Evolutionary conservation across 2,797 vertebrate species (phyloP).

Genomic region (Aplochiton taeniatus): DNA sequence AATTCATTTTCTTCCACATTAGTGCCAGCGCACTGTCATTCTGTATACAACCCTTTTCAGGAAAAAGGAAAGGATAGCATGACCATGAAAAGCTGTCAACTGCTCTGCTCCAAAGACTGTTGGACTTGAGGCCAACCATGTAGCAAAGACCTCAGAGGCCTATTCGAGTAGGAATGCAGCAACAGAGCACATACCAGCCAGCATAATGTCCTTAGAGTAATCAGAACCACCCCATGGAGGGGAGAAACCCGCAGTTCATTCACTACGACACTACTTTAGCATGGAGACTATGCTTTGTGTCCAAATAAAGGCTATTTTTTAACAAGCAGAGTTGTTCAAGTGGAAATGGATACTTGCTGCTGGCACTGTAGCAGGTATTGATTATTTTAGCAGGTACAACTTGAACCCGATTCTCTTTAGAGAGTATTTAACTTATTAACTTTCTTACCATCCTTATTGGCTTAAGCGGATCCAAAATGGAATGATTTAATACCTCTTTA

Average conservation of each 20-base stretch:
- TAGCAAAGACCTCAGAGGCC: slow-evolving; percentile 34
- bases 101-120: slow-evolving; percentile 26
- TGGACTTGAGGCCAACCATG: slow-evolving; percentile 49
- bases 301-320: slow-evolving; percentile 62
- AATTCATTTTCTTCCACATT: too few species aligned
- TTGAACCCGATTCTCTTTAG: slow-evolving; percentile 28
- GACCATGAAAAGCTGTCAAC: slow-evolving; percentile 44
- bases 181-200: slow-evolving; percentile 49
- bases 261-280: slow-evolving; percentile 38
- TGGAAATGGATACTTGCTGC: slow-evolving; percentile 48
- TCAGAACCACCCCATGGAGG: slow-evolving; percentile 54
- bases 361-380: slow-evolving; percentile 41
- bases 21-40: too few species aligned
- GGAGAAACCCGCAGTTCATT: slow-evolving; percentile 45
- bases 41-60: slow-evolving; percentile 23
- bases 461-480: background rate
- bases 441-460: too few species aligned
- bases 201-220: slow-evolving; percentile 56
- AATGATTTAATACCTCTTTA: background rate
- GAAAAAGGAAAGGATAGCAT: slow-evolving; percentile 41
- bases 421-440: too few species aligned
- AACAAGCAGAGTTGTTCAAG: slow-evolving; percentile 51
- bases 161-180: slow-evolving; percentile 32
- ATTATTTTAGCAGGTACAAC: slow-evolving; percentile 45
- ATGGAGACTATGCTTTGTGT: slow-evolving; percentile 35